Conservation (phyloP, 2,113 vertebrate species). For the Merops nubicus region DNA sequence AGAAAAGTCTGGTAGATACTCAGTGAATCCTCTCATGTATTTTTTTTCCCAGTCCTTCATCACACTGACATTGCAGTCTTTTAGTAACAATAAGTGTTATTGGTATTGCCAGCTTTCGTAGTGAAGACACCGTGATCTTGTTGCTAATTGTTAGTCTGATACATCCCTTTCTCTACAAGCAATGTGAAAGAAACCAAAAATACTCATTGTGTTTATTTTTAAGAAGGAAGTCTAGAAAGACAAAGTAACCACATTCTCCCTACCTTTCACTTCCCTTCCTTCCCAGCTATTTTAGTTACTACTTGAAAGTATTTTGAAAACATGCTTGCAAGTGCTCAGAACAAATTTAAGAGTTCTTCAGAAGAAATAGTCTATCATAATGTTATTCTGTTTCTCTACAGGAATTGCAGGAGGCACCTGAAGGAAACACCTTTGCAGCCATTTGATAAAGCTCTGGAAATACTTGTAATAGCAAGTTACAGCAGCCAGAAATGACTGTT, state of each 20-base stretch:
- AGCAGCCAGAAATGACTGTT: background rate
- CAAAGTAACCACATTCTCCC: background rate
- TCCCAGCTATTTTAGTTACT: background rate
- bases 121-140: background rate
- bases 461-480: background rate
- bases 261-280: background rate
- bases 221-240: background rate
- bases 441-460: background rate
- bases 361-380: background rate
- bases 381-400: background rate
- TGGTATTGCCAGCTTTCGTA: fast-evolving
- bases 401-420: background rate
- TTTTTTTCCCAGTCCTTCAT: fast-evolving
- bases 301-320: background rate
- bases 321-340: background rate
- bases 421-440: background rate
- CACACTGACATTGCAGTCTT: background rate
- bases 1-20: background rate
- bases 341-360: background rate
- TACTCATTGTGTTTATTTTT: background rate
- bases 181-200: background rate
- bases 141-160: background rate
- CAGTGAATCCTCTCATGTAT: background rate
- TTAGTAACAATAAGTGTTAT: fast-evolving
- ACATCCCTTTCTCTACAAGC: background rate